Conservation (phyloP, 2,888 invertebrate genomes). For the Dolichomitus sp. region DNA sequence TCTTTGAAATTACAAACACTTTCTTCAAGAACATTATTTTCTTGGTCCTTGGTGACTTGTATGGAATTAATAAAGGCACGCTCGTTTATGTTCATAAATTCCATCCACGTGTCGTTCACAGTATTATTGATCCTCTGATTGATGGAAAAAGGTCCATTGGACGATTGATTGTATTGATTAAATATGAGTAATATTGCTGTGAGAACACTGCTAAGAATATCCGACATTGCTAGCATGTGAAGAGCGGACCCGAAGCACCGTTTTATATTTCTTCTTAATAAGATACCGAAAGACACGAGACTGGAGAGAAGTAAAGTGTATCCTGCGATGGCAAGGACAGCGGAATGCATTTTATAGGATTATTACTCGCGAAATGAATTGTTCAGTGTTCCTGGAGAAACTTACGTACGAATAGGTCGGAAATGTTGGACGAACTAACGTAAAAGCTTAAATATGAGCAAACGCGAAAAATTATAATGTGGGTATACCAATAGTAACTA, state of each 20-base stretch:
- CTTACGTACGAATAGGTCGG: slow-evolving; percentile 18
- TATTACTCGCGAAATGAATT: slow-evolving; percentile 8
- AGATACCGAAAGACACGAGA: slow-evolving; percentile 72
- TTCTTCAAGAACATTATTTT: slow-evolving; percentile 15
- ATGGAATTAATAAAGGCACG: slow-evolving; percentile 18
- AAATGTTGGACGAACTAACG: slow-evolving; percentile 29
- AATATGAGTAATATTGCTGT: slow-evolving; percentile 70
- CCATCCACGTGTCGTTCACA: slow-evolving; percentile 32
- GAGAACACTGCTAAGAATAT: slow-evolving; percentile 74
- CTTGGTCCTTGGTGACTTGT: slow-evolving; percentile 23
- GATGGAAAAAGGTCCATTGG: not conserved
- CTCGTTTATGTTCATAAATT: slow-evolving; percentile 44
- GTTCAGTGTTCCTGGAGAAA: slow-evolving; percentile 14
- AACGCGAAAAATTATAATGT: slow-evolving; percentile 25
- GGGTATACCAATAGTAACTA: slow-evolving; percentile 49
- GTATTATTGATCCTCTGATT: not conserved
- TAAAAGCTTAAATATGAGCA: not conserved
- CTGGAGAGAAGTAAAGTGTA: slow-evolving; percentile 75
- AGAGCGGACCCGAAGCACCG: slow-evolving; percentile 71
- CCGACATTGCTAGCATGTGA: slow-evolving; percentile 76
- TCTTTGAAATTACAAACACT: slow-evolving; percentile 71
- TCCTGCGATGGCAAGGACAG: slow-evolving; percentile 72
- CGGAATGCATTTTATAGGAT: slow-evolving; percentile 72
- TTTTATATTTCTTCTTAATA: slow-evolving; percentile 73
- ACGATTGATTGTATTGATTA: slow-evolving; percentile 56